Evolutionary conservation across 2,888 invertebrate genomes (phyloP), one percentile per base, ranked within the genome.

Genomic region (Hemistola chrysoprasaria): DNA sequence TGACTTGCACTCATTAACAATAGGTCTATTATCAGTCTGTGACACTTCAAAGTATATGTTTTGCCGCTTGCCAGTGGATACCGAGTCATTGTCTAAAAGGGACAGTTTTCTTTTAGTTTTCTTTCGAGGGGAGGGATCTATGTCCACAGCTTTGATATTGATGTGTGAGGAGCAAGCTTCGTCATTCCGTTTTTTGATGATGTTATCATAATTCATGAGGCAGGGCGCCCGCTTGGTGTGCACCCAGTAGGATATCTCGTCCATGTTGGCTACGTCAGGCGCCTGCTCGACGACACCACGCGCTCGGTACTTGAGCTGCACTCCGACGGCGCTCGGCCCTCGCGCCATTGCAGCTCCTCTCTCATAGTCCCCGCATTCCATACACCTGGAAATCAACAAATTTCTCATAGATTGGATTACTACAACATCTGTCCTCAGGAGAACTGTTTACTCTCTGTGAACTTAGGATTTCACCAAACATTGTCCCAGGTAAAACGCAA

Each of bases 201-300:
- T 53, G 57, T 73, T 78, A 29, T 86, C 83, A 69, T 79, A 82
- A 56, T 75, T 76, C 56, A 78, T 75, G 23, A 88, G 79, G 69
- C 88, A 89, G 0, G 90, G 89, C 7, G 89, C 83, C 59, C 83
- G 68, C 49, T 82, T 82, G 1, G 89, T 87, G 52, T 74, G 71
- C 20, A 90, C 71, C 89, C 89, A 90, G 53, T 76, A 87, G 1
- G 78, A 64, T 65, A 90, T 88, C 60, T 88, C 88, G 49, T 88
- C 87, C 82, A 87, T 86, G 49, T 71, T 76, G 71, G 56, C 84
- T 75, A 84, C 32, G 41, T 44, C 38, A 8, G 10, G 3, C 28
- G 28, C 22, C 16, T 22, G 10, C 25, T 47, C 37, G 54, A 65
- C 29, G 50, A 53, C 26, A 29, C 40, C 44, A 46, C 50, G 55